Evolutionary conservation across 2,113 vertebrate genomes (phyloP), one percentile per base, ranked within the genome.

Genomic region (Cinclus mexicanus): DNA sequence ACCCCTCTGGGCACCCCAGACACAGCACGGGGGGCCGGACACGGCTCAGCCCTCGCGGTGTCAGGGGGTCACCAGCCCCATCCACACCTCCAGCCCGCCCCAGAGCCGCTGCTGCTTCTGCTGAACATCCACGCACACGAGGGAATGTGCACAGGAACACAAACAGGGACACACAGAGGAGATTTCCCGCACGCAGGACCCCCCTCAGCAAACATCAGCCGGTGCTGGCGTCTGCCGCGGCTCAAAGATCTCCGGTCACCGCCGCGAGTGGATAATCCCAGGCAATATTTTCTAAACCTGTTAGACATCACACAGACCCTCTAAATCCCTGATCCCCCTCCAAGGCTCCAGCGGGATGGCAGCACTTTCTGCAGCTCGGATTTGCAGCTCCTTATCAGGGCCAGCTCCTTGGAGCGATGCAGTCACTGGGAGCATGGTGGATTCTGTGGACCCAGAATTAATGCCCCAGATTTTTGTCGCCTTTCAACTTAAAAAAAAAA

Each of bases 1-100:
- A 16, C 21, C 37, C 29, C 28, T 39, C 21, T 3, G 57, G 57
- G 46, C 41, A 53, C 41, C 41, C 28, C 9, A 14, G 53, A 59
- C 5, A 29, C 29, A 1, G n/a, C 44, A 6, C 1, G 4, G 41
- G 14, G 20, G 20, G 4, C 31, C 1, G 1, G 9, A 10, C 35
- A 9, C 3, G 6, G 81, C 46, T 76, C 44, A 22, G 53, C 10
- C 16, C 49, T 69, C 12, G 16, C 28, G 5, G 39, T 68, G 46
- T 11, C 87, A 12, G 29, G 29, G 52, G 24, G 10, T 7, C 55
- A 15, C 25, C 22, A 49, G 79, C 63, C 35, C 21, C 8, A 0
- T 35, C 25, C 9, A 6, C 56, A 19, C 24, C 55, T 5, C 6
- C 39, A 33, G 46, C 56, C 28, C 28, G 0, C 23, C 33, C 35